Conservation (phyloP, 2,888 invertebrate genomes). For the Andrena praecox region DNA sequence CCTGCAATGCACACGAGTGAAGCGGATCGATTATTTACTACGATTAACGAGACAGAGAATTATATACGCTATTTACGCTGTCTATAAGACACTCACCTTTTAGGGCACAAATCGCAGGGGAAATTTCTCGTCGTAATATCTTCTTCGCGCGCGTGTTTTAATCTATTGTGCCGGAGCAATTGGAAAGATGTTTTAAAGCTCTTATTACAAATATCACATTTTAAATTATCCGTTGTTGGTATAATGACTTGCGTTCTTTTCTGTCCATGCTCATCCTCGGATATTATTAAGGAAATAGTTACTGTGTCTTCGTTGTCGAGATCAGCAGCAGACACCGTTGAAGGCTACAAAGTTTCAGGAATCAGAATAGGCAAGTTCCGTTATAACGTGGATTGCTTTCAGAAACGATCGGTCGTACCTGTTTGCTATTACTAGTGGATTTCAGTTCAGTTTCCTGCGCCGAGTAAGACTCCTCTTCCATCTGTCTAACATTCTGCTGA, state of each 20-base stretch:
- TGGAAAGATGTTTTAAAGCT: slow-evolving; percentile 85
- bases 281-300: slow-evolving; percentile 84
- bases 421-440: slow-evolving; percentile 64
- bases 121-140: slow-evolving; percentile 83
- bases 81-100: slow-evolving; percentile 73
- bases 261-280: slow-evolving; percentile 84
- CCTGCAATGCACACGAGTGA: slow-evolving; percentile 60
- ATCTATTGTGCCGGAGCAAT: slow-evolving; percentile 82
- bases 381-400: neutral
- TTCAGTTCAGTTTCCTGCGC: slow-evolving; percentile 76
- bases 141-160: slow-evolving; percentile 84
- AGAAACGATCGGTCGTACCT: slow-evolving; percentile 60
- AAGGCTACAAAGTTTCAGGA: slow-evolving; percentile 61
- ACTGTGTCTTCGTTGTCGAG: slow-evolving; percentile 83
- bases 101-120: slow-evolving; percentile 83
- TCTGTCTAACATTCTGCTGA: slow-evolving; percentile 60
- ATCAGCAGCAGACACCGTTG: slow-evolving; percentile 70
- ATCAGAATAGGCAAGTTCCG: neutral
- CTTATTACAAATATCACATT: slow-evolving; percentile 86
- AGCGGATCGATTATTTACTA: slow-evolving; percentile 1
- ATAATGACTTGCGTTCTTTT: slow-evolving; percentile 85
- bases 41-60: neutral
- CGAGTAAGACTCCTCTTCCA: slow-evolving; percentile 74
- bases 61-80: neutral
- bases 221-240: slow-evolving; percentile 82